These are phyloP conservation scores for Ctenicera cuprea DNA, from an alignment of 2,888 invertebrate species.

Conservation along the genomic window DNA sequence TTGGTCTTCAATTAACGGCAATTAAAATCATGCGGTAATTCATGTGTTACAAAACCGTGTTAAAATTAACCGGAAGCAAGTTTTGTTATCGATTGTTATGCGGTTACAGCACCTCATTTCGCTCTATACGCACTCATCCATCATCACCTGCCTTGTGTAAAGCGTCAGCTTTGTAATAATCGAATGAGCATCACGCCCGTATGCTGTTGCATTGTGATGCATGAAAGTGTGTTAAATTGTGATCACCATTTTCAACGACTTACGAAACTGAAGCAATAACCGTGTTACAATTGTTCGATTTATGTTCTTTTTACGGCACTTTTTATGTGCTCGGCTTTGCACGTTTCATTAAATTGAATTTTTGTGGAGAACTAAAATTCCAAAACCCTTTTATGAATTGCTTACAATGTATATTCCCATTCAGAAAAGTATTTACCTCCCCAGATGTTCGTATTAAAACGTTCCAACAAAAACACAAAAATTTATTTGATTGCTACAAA, in stretches of 20 bases:
- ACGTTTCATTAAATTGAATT: conserved; percentile 20
- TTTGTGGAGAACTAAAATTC: conserved; percentile 8
- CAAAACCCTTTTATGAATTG: conserved; percentile 1
- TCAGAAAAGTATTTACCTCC: too few species aligned
- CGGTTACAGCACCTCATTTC: conserved; percentile 16
- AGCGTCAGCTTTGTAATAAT: conserved; percentile 6
- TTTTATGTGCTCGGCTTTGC: conserved; percentile 8
- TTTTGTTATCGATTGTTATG: conserved; percentile 23
- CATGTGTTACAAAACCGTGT: background rate
- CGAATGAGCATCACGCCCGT: conserved; percentile 14
- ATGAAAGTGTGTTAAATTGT: conserved; percentile 11
- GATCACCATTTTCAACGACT: conserved; percentile 11
- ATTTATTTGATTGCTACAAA: too few species aligned
- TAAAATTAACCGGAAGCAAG: conserved; percentile 17
- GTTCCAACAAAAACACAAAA: too few species aligned
- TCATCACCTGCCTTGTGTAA: conserved; percentile 24
- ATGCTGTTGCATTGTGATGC: conserved; percentile 17
- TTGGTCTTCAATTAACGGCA: background rate
- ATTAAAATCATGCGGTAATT: background rate
- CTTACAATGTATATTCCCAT: background rate
- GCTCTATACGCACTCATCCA: conserved; percentile 20
- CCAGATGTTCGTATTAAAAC: too few species aligned
- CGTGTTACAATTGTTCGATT: conserved; percentile 5
- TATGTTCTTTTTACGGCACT: conserved; percentile 5
- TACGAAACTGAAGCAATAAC: conserved; percentile 7